Evolutionary conservation across 2,797 vertebrate genomes (phyloP), one percentile per base, ranked within the genome.

Genomic region (Taenioides sp.): DNA sequence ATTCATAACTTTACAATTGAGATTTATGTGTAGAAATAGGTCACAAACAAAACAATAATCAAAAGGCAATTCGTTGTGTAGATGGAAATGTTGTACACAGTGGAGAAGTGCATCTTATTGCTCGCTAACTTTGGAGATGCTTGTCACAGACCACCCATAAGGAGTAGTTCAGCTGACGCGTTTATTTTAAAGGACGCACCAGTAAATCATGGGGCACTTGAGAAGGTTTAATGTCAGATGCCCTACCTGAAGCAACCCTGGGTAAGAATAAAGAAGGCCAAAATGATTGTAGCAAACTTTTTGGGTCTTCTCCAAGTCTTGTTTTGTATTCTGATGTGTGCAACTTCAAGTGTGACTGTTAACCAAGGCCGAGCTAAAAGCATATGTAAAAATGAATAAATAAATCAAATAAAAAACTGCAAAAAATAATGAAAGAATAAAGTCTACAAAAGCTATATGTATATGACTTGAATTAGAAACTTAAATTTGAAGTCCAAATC

Each of bases 11-110:
- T 50, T 65, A 65, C 43, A 18, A 27, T 10, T 1, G 22, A 28
- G 43, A 27, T 17, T 50, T 65, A 65, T 18, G 64, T 27, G 43
- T 27, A 25, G 37, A 65, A 65, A 49, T 27, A 50, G 23, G 49
- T 18, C 14, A 27, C 27, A 64, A 43, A 47, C n/a, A 64, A 37
- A 61, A 23, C n/a, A 64, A 40, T 43, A 64, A 64, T 61, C 59
- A 64, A 43, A 47, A 43, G 10, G 31, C 18, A 12, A 40, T 43
- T 20, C n/a, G 23, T 22, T 63, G 10, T 37, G 34, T 23, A 12
- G 34, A 18, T 31, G 58, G 5, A 63, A 43, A 17, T 12, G 62
- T 16, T 23, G n/a, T 7, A 14, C 40, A 43, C 40, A 16, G 43
- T 20, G n/a, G 34, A 43, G n/a, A 0, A 43, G 17, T 1, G n/a